These are phyloP conservation scores for Myathropa florea DNA, from an alignment of 2,888 invertebrate genomes.

Conservation along the genomic window DNA sequence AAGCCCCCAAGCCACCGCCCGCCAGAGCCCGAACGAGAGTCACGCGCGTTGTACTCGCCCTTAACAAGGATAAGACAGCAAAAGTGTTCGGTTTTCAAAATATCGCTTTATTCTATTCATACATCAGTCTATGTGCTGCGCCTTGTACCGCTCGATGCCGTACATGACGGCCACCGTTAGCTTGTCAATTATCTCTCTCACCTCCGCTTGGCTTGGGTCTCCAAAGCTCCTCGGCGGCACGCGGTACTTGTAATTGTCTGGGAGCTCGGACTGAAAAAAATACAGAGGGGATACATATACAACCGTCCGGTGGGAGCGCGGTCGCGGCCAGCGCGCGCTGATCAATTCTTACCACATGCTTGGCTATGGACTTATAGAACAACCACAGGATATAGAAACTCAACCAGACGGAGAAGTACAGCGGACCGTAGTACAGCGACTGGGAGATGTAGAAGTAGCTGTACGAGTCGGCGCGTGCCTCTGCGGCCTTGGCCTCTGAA, in stretches of 20 bases:
- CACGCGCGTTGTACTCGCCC: neutral
- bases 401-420: conserved; percentile 52
- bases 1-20: conserved; percentile 21
- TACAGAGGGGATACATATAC: conserved; percentile 28
- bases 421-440: conserved; percentile 38
- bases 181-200: conserved; percentile 40
- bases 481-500: conserved; percentile 26
- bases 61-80: conserved; percentile 13
- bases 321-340: too few species aligned
- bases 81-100: conserved; percentile 8
- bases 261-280: conserved; percentile 47
- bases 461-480: conserved; percentile 37
- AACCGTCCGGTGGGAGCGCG: too few species aligned
- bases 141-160: conserved; percentile 30
- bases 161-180: conserved; percentile 32
- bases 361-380: conserved; percentile 31
- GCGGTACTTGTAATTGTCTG: conserved; percentile 32
- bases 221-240: conserved; percentile 22
- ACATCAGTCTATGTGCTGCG: conserved; percentile 34
- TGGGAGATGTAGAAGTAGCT: conserved; percentile 54
- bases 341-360: conserved; percentile 44
- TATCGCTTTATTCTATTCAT: conserved; percentile 22
- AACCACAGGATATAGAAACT: conserved; percentile 54
- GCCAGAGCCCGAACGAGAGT: conserved; percentile 1
- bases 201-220: conserved; percentile 10